phyloP scores from a whole-genome alignment of 2,113 vertebrate genomes.

The Phyllopteryx taeniolatus region DNA sequence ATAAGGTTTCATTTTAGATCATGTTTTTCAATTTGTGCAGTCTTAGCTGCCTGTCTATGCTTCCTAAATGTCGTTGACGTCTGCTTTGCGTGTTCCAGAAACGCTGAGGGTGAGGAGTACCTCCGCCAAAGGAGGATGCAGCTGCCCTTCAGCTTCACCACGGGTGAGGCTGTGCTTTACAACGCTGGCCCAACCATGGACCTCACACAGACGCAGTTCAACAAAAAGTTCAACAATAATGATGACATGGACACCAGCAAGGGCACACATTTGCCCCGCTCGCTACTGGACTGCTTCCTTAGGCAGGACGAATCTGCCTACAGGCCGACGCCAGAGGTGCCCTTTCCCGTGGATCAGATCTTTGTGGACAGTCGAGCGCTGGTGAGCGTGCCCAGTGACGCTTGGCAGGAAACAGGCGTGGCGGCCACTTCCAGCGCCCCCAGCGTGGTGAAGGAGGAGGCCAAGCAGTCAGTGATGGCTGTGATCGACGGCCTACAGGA shows the following conservation, averaged over 20 bases:
- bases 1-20: no score
- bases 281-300: conserved; percentile 72
- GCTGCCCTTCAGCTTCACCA: conserved; percentile 76
- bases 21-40: background rate
- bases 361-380: conserved; percentile 66
- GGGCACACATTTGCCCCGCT: conserved; percentile 42
- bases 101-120: conserved; percentile 79
- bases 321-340: conserved; percentile 1
- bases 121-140: conserved; percentile 69
- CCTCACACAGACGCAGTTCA: conserved; percentile 37
- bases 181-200: conserved; percentile 59
- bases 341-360: conserved; percentile 63
- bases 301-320: conserved; percentile 70
- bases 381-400: conserved; percentile 47
- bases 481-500: conserved; percentile 63
- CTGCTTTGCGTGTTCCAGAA: conserved; percentile 52
- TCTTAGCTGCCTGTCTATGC: no score
- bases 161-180: conserved; percentile 77
- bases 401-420: conserved; percentile 10
- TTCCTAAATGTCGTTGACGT: background rate
- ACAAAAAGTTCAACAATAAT: conserved; percentile 28
- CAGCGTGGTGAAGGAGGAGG: conserved; percentile 48
- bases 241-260: rapidly evolving
- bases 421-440: rapidly evolving
- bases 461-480: conserved; percentile 41